phyloP scores from a whole-genome alignment of 2,888 invertebrate genomes.

The Aleiodes testaceus region DNA sequence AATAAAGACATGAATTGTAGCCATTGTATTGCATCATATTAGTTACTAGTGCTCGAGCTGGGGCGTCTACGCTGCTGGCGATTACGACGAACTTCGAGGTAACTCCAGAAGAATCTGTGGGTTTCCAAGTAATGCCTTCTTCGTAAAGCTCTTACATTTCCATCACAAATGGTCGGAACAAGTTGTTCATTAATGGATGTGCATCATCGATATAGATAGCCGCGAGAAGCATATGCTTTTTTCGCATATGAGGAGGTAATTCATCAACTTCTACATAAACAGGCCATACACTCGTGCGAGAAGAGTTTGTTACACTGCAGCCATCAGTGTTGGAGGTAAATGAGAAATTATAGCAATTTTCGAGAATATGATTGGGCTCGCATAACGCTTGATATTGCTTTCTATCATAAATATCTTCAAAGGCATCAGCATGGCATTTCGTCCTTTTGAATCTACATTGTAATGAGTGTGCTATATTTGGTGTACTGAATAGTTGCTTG shows the following conservation, averaged over 20 bases:
- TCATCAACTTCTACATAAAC: constrained; percentile 33
- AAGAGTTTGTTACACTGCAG: constrained; percentile 35
- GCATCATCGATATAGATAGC: constrained; percentile 30
- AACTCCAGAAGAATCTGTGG: not conserved
- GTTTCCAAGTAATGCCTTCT: constrained; percentile 30
- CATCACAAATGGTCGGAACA: constrained; percentile 12
- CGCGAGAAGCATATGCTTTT: constrained; percentile 34
- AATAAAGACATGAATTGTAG: constrained; percentile 16
- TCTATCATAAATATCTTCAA: constrained; percentile 49
- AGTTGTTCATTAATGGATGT: constrained; percentile 32
- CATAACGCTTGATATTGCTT: constrained; percentile 31
- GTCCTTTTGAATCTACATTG: not conserved
- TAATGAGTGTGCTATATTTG: not conserved
- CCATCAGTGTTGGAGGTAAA: constrained; percentile 43
- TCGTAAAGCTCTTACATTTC: constrained; percentile 29
- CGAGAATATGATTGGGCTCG: constrained; percentile 34
- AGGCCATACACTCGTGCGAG: constrained; percentile 39
- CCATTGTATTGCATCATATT: constrained; percentile 14
- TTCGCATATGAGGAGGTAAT: constrained; percentile 40
- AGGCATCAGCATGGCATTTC: constrained; percentile 15
- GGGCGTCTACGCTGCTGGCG: not conserved
- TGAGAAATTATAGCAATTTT: constrained; percentile 35
- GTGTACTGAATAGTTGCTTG: not conserved
- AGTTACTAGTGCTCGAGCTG: not conserved
- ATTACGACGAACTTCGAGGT: constrained; percentile 19